Conservation (phyloP, 2,888 invertebrate genomes). For the Dynastes grantii region DNA sequence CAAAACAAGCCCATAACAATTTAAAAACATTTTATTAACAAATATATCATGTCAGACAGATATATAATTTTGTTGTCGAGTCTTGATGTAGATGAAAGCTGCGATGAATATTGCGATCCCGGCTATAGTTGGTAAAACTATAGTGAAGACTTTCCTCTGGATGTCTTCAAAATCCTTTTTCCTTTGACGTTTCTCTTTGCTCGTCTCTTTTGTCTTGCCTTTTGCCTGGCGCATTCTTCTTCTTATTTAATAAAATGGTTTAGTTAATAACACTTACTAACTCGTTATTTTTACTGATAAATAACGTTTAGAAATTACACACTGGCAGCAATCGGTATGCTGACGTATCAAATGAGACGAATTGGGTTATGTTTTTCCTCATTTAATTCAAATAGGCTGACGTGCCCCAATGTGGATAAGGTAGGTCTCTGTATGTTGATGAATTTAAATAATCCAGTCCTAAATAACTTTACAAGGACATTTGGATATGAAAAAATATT, state of each 20-base stretch:
- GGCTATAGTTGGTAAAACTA: conserved; percentile 83
- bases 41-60: conserved; percentile 48
- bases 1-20: conserved; percentile 37
- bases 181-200: conserved; percentile 87
- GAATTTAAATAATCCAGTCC: not conserved
- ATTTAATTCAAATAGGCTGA: conserved; percentile 48
- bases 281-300: not conserved
- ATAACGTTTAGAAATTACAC: not conserved
- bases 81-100: conserved; percentile 86
- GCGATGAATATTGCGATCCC: conserved; percentile 82
- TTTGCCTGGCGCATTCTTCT: conserved; percentile 84
- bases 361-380: conserved; percentile 47
- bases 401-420: conserved; percentile 48
- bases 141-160: conserved; percentile 84
- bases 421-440: conserved; percentile 25
- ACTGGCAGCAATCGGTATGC: conserved; percentile 8
- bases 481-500: too few species aligned
- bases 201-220: conserved; percentile 87
- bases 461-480: too few species aligned
- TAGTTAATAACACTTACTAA: conserved; percentile 16
- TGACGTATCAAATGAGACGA: conserved; percentile 51
- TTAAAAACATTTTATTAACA: conserved; percentile 53
- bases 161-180: conserved; percentile 88
- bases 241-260: conserved; percentile 28
- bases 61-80: conserved; percentile 74